Conservation (phyloP, 2,113 vertebrate genomes). For the Perca flavescens region DNA sequence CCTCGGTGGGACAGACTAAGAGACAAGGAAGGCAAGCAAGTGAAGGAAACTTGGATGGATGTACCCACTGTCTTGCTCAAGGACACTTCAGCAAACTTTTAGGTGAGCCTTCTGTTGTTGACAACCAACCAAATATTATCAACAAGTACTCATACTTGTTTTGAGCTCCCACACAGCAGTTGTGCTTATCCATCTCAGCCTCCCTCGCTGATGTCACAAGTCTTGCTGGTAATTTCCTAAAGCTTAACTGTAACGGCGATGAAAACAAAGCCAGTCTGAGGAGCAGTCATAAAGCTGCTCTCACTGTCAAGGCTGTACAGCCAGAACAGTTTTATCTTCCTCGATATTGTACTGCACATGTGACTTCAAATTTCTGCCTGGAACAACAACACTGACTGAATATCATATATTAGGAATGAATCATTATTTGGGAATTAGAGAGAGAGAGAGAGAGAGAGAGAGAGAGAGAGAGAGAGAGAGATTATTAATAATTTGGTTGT, state of each 20-base stretch:
- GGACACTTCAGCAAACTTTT: not conserved
- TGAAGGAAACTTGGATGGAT: too few species aligned
- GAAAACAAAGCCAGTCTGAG: constrained; percentile 23
- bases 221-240: constrained; percentile 6
- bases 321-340: constrained; percentile 1
- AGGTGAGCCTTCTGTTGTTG: not conserved
- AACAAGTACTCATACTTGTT: not conserved
- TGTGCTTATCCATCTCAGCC: not conserved
- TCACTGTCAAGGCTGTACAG: not conserved
- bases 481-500: constrained; percentile 66
- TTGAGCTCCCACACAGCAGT: not conserved
- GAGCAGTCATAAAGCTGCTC: not conserved
- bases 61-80: not conserved
- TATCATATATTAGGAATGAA: constrained; percentile 31
- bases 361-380: not conserved
- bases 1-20: too few species aligned
- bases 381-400: constrained; percentile 19
- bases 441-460: not conserved
- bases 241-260: not conserved
- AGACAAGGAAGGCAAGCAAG: too few species aligned
- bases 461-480: not conserved
- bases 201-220: not conserved
- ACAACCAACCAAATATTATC: not conserved
- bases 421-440: constrained; percentile 34
- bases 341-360: not conserved